These are phyloP conservation scores for Anorthoa munda DNA, from an alignment of 2,888 invertebrate species.

Conservation along the genomic window DNA sequence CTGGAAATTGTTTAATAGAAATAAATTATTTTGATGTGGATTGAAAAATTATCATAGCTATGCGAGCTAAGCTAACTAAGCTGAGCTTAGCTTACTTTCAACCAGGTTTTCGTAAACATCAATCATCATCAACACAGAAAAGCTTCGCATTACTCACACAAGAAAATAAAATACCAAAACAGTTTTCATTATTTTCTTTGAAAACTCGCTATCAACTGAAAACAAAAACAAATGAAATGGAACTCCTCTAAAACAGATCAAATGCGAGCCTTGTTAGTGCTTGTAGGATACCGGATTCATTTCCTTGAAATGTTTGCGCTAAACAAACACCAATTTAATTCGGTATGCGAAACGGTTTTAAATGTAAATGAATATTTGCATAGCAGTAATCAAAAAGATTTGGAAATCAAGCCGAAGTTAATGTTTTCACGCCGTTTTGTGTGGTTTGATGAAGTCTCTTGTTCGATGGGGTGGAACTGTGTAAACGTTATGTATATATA, in stretches of 20 bases:
- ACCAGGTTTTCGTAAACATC: too few relatives aligned
- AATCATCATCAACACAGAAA: background rate
- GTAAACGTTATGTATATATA: conserved; percentile 8
- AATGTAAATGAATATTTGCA: conserved; percentile 58
- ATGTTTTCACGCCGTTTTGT: conserved; percentile 14
- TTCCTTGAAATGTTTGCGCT: conserved; percentile 46
- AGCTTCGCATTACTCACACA: background rate
- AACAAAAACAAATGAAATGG: background rate
- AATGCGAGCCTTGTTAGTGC: conserved; percentile 28
- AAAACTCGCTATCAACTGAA: background rate
- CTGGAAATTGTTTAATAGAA: too few relatives aligned
- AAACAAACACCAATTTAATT: conserved; percentile 55
- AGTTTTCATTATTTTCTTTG: background rate
- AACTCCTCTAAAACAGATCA: conserved; percentile 22
- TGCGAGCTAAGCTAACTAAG: too few relatives aligned
- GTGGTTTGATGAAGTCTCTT: background rate
- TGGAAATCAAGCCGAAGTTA: conserved; percentile 31
- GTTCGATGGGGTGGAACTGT: conserved; percentile 7
- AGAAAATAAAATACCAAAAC: background rate
- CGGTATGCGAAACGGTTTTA: conserved; percentile 31
- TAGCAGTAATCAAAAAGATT: conserved; percentile 49
- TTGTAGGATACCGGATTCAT: conserved; percentile 28
- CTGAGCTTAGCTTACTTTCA: too few relatives aligned
- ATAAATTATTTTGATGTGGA: too few relatives aligned
- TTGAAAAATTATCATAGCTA: too few relatives aligned